Evolutionary conservation across 2,113 vertebrate genomes (phyloP).

Genomic region (Bos taurus): DNA sequence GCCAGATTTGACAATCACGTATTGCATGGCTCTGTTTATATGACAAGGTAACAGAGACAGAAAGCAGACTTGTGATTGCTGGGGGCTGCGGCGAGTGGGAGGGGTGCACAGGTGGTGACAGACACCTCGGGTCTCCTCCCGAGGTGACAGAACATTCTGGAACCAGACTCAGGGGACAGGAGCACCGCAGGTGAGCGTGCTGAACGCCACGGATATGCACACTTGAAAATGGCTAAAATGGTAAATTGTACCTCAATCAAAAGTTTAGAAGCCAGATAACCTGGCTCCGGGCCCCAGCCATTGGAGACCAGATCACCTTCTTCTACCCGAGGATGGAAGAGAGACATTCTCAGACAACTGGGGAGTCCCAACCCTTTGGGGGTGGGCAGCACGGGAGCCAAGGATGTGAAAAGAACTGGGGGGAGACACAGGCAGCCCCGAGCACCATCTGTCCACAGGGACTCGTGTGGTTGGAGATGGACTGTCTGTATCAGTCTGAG

Average conservation of each 20-base stretch:
- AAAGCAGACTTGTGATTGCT: neutral
- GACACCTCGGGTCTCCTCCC: neutral
- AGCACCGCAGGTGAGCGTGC: neutral
- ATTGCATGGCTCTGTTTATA: neutral
- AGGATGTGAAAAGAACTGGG: neutral
- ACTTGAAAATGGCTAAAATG: neutral
- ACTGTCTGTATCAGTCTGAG: fast-evolving
- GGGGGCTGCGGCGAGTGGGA: no score
- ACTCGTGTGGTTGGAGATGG: neutral
- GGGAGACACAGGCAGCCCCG: neutral
- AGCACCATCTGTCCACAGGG: neutral
- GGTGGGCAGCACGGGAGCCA: neutral
- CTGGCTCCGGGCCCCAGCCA: neutral
- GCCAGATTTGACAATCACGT: neutral
- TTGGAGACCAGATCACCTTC: neutral
- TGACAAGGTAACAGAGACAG: neutral
- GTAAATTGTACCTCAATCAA: neutral
- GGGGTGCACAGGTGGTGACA: neutral
- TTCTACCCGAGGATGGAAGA: neutral
- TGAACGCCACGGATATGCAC: neutral
- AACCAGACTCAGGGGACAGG: neutral
- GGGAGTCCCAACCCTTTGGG: neutral
- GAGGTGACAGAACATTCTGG: neutral
- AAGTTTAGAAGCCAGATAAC: neutral
- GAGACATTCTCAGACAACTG: neutral